Percentiles rank a stretch among this genome's conserved stretches.
Evolutionary conservation across 2,113 vertebrate species (phyloP).

Genomic region (Cnemophilus loriae): DNA sequence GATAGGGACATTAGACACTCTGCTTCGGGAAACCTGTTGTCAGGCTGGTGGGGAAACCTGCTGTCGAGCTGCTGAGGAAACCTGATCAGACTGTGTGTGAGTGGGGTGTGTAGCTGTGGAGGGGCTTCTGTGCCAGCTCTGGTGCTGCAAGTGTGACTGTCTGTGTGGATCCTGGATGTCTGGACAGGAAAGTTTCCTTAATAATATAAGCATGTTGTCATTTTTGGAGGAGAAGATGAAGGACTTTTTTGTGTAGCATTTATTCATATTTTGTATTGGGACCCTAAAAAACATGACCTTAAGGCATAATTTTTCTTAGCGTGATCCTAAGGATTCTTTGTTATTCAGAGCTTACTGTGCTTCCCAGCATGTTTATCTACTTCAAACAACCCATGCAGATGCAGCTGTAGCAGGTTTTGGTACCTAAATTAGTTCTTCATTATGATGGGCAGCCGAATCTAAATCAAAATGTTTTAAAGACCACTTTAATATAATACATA

Average conservation of each 20-base stretch:
- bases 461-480: neutral
- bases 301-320: neutral
- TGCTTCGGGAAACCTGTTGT: neutral
- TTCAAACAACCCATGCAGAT: neutral
- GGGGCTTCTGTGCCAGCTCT: fast-evolving
- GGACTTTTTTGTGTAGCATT: neutral
- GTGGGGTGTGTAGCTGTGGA: too few relatives aligned
- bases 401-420: neutral
- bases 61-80: neutral
- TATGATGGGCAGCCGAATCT: neutral
- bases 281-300: neutral
- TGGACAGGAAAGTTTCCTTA: fast-evolving
- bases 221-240: neutral
- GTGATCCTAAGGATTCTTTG: neutral
- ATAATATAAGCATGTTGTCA: neutral
- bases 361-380: neutral
- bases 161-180: neutral
- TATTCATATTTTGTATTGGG: neutral
- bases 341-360: neutral
- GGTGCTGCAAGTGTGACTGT: neutral
- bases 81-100: too few relatives aligned
- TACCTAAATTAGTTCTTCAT: neutral
- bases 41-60: too few relatives aligned
- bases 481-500: neutral
- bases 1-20: neutral